Percentiles rank a stretch among this genome's conserved stretches.
These are phyloP conservation scores for Merodon equestris DNA, from an alignment of 2,888 invertebrate genomes.

Conservation along the genomic window DNA sequence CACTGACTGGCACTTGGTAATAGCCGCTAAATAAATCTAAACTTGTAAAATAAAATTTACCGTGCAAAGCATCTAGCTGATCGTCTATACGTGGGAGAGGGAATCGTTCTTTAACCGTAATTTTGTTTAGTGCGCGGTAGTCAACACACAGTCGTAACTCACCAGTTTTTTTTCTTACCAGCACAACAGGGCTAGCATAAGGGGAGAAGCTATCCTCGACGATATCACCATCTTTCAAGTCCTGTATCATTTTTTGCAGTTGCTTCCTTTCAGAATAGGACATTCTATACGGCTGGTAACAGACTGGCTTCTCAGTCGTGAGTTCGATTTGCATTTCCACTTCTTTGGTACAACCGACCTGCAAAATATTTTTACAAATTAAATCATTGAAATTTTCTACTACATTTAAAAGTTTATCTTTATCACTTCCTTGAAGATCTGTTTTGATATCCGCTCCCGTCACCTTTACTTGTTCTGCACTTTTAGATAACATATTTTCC, in stretches of 20 bases:
- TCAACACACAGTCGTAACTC: constrained; percentile 4
- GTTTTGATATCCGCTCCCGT: constrained; percentile 2
- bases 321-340: constrained; percentile 15
- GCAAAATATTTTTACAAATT: neutral
- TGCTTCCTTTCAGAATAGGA: neutral
- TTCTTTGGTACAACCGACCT: constrained; percentile 7
- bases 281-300: constrained; percentile 8
- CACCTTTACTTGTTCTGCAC: too few species aligned
- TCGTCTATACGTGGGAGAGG: too few species aligned
- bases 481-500: too few species aligned
- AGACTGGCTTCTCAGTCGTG: constrained; percentile 20
- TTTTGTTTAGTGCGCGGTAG: too few species aligned
- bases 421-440: constrained; percentile 11
- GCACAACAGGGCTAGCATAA: constrained; percentile 11
- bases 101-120: too few species aligned
- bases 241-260: too few species aligned
- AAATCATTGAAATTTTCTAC: constrained; percentile 9
- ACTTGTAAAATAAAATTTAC: too few species aligned
- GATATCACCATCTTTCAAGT: constrained; percentile 14
- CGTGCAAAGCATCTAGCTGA: too few species aligned
- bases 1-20: constrained; percentile 6
- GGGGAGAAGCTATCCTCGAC: constrained; percentile 13
- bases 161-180: constrained; percentile 2
- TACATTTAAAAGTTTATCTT: constrained; percentile 5
- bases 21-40: too few species aligned